These are phyloP conservation scores for Tretioscincus oriximinensis DNA, from an alignment of 2,113 vertebrate species.

Conservation along the genomic window DNA sequence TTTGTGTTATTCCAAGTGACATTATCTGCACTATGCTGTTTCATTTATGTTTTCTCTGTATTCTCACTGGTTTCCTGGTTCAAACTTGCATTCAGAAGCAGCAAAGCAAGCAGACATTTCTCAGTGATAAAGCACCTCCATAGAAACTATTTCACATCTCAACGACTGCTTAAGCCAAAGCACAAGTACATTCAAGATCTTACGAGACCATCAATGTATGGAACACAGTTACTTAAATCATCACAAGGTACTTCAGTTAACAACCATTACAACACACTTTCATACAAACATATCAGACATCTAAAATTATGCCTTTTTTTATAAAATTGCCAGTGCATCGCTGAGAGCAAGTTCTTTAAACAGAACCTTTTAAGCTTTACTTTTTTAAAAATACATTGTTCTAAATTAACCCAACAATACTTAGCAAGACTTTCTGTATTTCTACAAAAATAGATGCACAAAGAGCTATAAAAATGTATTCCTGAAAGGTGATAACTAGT, in stretches of 20 bases:
- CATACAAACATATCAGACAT: constrained; percentile 69
- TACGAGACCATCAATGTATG: constrained; percentile 48
- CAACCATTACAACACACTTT: constrained; percentile 50
- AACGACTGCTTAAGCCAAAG: constrained; percentile 48
- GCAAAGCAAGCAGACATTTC: constrained; percentile 40
- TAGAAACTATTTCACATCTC: constrained; percentile 38
- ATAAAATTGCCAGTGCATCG: constrained; percentile 79
- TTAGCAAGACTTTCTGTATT: constrained; percentile 75
- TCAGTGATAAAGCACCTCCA: constrained; percentile 34
- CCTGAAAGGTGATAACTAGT: constrained; percentile 71
- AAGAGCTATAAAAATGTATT: constrained; percentile 72
- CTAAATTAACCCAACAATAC: constrained; percentile 74
- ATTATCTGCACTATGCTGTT: constrained; percentile 5
- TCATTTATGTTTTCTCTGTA: constrained; percentile 40
- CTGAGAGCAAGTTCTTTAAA: constrained; percentile 91
- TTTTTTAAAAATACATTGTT: constrained; percentile 71
- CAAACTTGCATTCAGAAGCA: constrained; percentile 49
- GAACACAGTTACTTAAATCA: constrained; percentile 42
- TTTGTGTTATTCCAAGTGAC: neutral
- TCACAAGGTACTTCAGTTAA: constrained; percentile 69
- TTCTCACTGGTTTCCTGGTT: constrained; percentile 27
- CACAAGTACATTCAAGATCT: constrained; percentile 58
- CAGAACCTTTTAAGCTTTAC: constrained; percentile 84
- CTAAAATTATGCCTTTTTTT: constrained; percentile 69
- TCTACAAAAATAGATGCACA: constrained; percentile 81